These are phyloP conservation scores for Hyperoplus immaculatus DNA, from an alignment of 2,797 vertebrate species.

Conservation along the genomic window DNA sequence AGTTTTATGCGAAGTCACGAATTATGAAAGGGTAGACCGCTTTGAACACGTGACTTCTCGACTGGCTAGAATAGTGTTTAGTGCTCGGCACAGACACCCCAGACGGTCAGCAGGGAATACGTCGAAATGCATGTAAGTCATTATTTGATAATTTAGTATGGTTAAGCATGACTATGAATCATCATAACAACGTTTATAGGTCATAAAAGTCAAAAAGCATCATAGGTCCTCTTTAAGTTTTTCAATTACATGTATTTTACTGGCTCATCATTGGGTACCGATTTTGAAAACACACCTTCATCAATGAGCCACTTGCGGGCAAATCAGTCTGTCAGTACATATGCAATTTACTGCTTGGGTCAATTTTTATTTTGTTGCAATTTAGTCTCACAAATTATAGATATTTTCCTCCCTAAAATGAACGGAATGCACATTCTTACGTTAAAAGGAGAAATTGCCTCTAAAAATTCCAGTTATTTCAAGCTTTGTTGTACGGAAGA, in stretches of 20 bases:
- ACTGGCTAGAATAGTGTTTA: no score
- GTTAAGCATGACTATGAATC: no score
- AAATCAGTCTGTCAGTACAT: conserved; percentile 29
- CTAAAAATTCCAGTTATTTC: conserved; percentile 10
- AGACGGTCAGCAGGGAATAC: no score
- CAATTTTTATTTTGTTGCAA: not conserved
- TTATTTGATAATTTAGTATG: no score
- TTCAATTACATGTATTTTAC: conserved; percentile 1
- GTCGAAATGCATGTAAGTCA: no score
- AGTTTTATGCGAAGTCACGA: no score
- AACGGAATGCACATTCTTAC: not conserved
- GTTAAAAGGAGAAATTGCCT: conserved; percentile 4
- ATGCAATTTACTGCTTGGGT: not conserved
- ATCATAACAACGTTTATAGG: no score
- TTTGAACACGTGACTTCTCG: no score
- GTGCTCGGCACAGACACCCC: no score
- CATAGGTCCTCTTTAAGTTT: no score
- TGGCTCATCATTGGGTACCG: not conserved
- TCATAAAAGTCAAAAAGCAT: no score
- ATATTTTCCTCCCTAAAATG: not conserved
- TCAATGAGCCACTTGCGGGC: not conserved
- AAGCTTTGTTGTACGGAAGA: not conserved
- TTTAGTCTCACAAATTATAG: conserved; percentile 3
- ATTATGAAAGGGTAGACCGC: no score
- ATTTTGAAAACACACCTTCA: not conserved